phyloP scores from a whole-genome alignment of 2,888 invertebrate species.

The Drosophila atripex region DNA sequence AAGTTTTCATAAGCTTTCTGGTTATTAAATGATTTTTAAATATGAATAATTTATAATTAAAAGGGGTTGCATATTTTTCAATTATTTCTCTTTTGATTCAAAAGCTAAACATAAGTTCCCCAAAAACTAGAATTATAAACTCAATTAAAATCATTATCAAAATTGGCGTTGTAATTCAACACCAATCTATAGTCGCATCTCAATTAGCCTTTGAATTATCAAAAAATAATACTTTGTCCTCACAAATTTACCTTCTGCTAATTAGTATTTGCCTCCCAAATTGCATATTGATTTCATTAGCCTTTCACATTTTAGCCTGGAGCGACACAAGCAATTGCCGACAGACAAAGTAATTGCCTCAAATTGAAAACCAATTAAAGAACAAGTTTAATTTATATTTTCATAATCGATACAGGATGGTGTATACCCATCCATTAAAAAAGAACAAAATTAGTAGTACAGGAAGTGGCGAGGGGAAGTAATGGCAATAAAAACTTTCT shows the following conservation, averaged over 20 bases:
- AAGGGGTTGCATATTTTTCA: not conserved
- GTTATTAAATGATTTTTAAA: not conserved
- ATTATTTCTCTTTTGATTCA: not conserved
- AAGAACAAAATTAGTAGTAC: not conserved
- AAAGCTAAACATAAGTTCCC: no score
- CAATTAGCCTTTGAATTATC: not conserved
- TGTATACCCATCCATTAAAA: constrained; percentile 1
- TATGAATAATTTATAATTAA: constrained; percentile 7
- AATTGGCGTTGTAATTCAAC: not conserved
- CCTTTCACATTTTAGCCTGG: not conserved
- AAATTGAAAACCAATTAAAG: constrained; percentile 42
- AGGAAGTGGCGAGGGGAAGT: not conserved
- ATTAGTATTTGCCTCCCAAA: not conserved
- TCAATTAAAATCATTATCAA: not conserved
- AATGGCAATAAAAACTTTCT: constrained; percentile 16
- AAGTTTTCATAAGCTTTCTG: constrained; percentile 16
- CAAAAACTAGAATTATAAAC: not conserved
- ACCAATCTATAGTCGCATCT: not conserved
- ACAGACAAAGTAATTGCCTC: constrained; percentile 39
- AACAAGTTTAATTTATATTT: constrained; percentile 6
- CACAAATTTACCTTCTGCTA: not conserved
- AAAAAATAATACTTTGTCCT: not conserved
- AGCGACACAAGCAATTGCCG: not conserved
- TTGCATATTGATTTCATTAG: constrained; percentile 1
- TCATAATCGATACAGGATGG: constrained; percentile 10